phyloP scores from a whole-genome alignment of 2,888 invertebrate genomes.

The Linnaemya tessellans region DNA sequence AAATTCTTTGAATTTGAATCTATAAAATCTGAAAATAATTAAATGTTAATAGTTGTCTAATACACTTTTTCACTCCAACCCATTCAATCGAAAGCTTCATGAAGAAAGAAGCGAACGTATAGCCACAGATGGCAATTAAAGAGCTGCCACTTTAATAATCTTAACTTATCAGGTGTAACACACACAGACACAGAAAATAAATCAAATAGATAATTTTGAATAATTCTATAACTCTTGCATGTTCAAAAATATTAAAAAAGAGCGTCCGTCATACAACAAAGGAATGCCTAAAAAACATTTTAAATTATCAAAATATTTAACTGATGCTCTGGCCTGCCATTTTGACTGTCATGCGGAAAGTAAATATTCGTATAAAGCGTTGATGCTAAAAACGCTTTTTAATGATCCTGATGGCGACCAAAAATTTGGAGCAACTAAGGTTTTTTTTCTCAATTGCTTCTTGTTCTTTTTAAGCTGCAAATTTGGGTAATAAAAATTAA shows the following conservation, averaged over 20 bases:
- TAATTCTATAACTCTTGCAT: not conserved
- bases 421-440: constrained; percentile 45
- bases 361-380: not conserved
- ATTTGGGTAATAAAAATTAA: constrained; percentile 25
- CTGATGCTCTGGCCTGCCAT: constrained; percentile 6
- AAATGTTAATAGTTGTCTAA: no score
- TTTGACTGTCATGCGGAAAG: not conserved
- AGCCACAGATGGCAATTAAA: not conserved
- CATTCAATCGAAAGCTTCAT: not conserved
- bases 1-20: no score
- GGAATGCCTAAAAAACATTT: constrained; percentile 11
- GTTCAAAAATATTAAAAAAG: constrained; percentile 4
- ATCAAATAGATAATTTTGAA: not conserved
- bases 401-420: constrained; percentile 13
- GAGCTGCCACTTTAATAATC: constrained; percentile 46
- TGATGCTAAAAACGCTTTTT: not conserved
- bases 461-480: constrained; percentile 4
- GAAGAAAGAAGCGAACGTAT: not conserved
- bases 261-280: constrained; percentile 9
- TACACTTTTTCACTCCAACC: no score
- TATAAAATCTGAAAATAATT: no score
- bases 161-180: not conserved
- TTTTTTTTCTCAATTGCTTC: constrained; percentile 25
- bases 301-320: constrained; percentile 49
- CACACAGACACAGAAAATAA: not conserved